phyloP scores from a whole-genome alignment of 2,113 vertebrate species.

The Colistium nudipinnis region DNA sequence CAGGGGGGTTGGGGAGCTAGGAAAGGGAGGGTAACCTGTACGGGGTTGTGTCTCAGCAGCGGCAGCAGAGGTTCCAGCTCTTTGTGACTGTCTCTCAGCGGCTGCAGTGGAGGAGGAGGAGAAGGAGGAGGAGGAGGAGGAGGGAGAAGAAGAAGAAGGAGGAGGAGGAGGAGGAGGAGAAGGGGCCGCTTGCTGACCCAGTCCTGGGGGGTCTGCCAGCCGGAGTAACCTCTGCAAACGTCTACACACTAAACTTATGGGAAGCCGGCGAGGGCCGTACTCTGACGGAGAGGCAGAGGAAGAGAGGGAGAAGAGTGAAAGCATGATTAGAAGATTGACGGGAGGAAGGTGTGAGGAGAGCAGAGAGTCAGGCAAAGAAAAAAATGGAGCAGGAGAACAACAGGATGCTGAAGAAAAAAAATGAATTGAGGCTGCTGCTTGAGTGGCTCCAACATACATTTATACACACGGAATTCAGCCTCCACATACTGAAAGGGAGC shows the following conservation, averaged over 20 bases:
- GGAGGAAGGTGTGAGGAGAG: slow-evolving; percentile 33
- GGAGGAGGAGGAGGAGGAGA: slow-evolving; percentile 81
- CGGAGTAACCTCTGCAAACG: slow-evolving; percentile 95
- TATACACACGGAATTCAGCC: neutral
- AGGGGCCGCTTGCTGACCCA: slow-evolving; percentile 82
- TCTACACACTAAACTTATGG: slow-evolving; percentile 98
- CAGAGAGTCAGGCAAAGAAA: slow-evolving; percentile 28
- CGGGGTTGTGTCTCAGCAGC: slow-evolving; percentile 76
- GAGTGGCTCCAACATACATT: slow-evolving; percentile 58
- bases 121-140: slow-evolving; percentile 72
- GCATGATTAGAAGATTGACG: slow-evolving; percentile 45
- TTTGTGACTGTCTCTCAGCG: slow-evolving; percentile 74
- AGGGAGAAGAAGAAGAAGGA: slow-evolving; percentile 78
- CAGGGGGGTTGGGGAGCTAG: slow-evolving; percentile 16
- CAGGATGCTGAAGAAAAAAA: slow-evolving; percentile 51
- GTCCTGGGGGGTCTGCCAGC: slow-evolving; percentile 92
- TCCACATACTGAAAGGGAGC: neutral
- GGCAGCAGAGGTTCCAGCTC: slow-evolving; percentile 72
- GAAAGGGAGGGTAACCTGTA: slow-evolving; percentile 86
- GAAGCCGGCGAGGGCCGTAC: slow-evolving; percentile 88
- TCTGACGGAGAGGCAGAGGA: slow-evolving; percentile 84
- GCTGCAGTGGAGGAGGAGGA: slow-evolving; percentile 76
- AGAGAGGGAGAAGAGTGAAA: slow-evolving; percentile 70
- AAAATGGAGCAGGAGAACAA: slow-evolving; percentile 30
- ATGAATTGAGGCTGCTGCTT: slow-evolving; percentile 63